phyloP scores from a whole-genome alignment of 2,888 invertebrate genomes.

The Andrena flavipes region DNA sequence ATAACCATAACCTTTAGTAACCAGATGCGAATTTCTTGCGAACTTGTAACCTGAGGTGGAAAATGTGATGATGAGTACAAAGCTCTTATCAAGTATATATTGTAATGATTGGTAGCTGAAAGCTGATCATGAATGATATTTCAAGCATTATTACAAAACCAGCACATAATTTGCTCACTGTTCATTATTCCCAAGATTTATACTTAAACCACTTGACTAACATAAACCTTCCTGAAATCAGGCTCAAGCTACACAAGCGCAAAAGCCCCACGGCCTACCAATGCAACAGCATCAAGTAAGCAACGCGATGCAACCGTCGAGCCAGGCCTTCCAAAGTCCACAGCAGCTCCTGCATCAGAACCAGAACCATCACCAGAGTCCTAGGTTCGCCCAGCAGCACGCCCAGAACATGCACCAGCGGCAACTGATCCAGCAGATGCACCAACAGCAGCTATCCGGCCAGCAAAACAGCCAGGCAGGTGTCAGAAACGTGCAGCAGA shows the following conservation, averaged over 20 bases:
- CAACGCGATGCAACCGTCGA: slow-evolving; percentile 67
- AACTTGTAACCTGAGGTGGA: too few species aligned
- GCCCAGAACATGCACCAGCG: slow-evolving; percentile 82
- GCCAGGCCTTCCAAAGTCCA: slow-evolving; percentile 77
- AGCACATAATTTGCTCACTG: too few species aligned
- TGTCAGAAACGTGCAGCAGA: slow-evolving; percentile 67
- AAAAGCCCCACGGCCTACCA: slow-evolving; percentile 77
- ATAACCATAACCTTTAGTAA: too few species aligned
- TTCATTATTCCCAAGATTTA: too few species aligned
- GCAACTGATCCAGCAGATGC: slow-evolving; percentile 84
- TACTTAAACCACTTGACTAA: neutral
- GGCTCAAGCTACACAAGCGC: slow-evolving; percentile 72
- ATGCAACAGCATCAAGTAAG: slow-evolving; percentile 71
- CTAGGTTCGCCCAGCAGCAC: slow-evolving; percentile 81
- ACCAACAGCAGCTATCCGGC: slow-evolving; percentile 83
- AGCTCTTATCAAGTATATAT: too few species aligned
- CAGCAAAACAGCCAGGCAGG: slow-evolving; percentile 71
- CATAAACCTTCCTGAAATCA: slow-evolving; percentile 23
- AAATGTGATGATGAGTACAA: too few species aligned
- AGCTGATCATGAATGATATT: too few species aligned
- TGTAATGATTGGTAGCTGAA: too few species aligned
- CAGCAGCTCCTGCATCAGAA: slow-evolving; percentile 80
- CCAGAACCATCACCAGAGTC: slow-evolving; percentile 80
- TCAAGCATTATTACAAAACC: too few species aligned
- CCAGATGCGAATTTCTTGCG: too few species aligned